phyloP scores from a whole-genome alignment of 2,888 invertebrate genomes.

The Sinodicranocentrus sp. region DNA sequence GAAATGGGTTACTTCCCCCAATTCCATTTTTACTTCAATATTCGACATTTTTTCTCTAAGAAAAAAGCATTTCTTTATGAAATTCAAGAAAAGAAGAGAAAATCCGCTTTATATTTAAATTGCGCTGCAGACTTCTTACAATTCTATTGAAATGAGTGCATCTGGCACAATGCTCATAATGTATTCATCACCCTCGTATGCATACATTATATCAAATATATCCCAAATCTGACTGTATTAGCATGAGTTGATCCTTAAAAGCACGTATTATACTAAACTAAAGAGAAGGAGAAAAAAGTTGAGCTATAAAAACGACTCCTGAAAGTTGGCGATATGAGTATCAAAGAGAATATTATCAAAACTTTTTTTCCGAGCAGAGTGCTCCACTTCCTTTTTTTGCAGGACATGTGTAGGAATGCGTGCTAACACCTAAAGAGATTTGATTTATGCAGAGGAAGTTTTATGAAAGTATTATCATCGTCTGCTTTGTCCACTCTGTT shows the following conservation, averaged over 20 bases:
- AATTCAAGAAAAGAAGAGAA: constrained; percentile 17
- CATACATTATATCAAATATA: constrained; percentile 7
- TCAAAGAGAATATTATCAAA: constrained; percentile 10
- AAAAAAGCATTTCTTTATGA: background rate
- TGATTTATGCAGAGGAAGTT: constrained; percentile 32
- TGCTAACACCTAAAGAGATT: constrained; percentile 28
- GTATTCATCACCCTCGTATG: constrained; percentile 33
- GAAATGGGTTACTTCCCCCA: constrained; percentile 13
- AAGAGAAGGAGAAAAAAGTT: background rate
- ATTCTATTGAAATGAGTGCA: constrained; percentile 19
- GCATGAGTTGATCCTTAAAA: too few species aligned
- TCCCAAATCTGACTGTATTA: too few species aligned
- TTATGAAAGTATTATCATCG: constrained; percentile 12
- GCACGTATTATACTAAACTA: too few species aligned
- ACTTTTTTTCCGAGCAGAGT: constrained; percentile 18
- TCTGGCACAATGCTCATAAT: constrained; percentile 19
- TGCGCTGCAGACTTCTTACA: constrained; percentile 1
- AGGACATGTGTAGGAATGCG: constrained; percentile 36
- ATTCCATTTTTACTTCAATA: constrained; percentile 2
- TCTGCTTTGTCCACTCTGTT: constrained; percentile 7
- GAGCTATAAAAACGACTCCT: constrained; percentile 18
- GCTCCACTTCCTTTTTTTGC: background rate
- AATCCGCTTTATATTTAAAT: background rate
- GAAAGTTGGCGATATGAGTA: background rate
- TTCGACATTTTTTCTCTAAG: too few species aligned